Base-by-base conservation (phyloP, 2,113 vertebrate genomes). In the Ptilonorhynchus violaceus region DNA sequence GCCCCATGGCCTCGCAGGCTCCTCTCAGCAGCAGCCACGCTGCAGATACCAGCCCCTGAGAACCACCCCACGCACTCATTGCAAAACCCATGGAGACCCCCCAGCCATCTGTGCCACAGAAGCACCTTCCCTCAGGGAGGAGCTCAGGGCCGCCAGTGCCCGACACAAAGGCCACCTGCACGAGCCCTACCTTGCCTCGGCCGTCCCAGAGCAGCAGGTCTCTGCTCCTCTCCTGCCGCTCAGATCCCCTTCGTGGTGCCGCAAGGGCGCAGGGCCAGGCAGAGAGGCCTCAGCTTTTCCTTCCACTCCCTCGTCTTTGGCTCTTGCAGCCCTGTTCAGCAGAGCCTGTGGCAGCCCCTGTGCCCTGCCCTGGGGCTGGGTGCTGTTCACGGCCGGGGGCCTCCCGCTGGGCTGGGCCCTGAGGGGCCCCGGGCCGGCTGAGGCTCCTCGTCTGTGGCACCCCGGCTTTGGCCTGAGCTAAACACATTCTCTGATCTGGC, bases 1-100 rank as follows among this genome's bases (percentile, higher is more conserved):
- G 69, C 4, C 27, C 49, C 16, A 0, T 0, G 2, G 59, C 56
- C 3, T 1, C 67, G 8, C 14, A 2, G 4, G 22, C 4, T 17
- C 46, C 27, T 50, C 72, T 39, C 58, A 19, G n/a, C 74, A 33
- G 55, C 10, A 3, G 23, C 39, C 9, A 1, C 23, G 1, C 12
- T 5, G 56, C 35, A 39, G 19, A 14, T 17, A 11, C 22, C 41
- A 12, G 28, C 11, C 41, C 18, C n/a, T 0, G 4, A 8, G 3
- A 11, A 23, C n/a, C 18, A 11, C 21, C n/a, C 18, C 42, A 17
- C 17, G 22, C 59, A 33, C 9, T 77, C 8, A 0, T 8, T 17
- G 25, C 47, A 6, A 31, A 55, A 12, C 41, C 41, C 23, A 7
- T 17, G 35, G 52, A 18, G 27, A 13, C 18, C 10, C 7, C 22